Evolutionary conservation across 2,888 invertebrate species (phyloP).

Genomic region (Drosophila anomalata): DNA sequence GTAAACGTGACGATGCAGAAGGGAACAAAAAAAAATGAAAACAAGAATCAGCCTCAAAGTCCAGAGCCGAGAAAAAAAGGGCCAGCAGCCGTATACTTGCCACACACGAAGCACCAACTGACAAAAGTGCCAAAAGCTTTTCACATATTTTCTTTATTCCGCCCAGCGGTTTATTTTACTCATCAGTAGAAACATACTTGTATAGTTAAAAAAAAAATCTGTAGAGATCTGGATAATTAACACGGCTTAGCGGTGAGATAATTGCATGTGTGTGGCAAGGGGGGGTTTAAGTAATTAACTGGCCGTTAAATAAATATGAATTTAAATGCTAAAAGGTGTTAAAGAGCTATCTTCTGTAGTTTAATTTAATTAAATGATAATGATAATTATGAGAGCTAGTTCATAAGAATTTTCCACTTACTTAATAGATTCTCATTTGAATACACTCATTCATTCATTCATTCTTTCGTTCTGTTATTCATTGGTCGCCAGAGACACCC

Average conservation of each 20-base stretch:
- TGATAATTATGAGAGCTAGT: not conserved
- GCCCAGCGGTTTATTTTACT: conserved; percentile 29
- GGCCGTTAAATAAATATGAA: conserved; percentile 18
- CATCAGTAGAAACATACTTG: conserved; percentile 23
- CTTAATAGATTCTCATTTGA: conserved; percentile 34
- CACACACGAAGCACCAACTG: conserved; percentile 32
- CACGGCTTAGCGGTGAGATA: conserved; percentile 57
- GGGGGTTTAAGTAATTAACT: conserved; percentile 24
- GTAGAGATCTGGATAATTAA: conserved; percentile 61
- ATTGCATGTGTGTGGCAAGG: conserved; percentile 25
- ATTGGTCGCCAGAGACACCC: conserved; percentile 28
- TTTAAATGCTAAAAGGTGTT: conserved; percentile 13
- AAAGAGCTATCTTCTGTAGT: not conserved
- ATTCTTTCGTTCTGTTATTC: conserved; percentile 10
- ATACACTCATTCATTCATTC: conserved; percentile 17
- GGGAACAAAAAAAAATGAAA: conserved; percentile 18
- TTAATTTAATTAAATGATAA: not conserved
- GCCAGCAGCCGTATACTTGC: not conserved
- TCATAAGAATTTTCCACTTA: conserved; percentile 9
- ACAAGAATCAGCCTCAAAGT: conserved; percentile 2
- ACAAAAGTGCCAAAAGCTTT: conserved; percentile 18
- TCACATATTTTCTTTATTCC: conserved; percentile 18
- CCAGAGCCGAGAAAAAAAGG: conserved; percentile 3
- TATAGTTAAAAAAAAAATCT: conserved; percentile 6
- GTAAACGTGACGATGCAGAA: conserved; percentile 74